These are phyloP conservation scores for Cheilosia variabilis DNA, from an alignment of 2,888 invertebrate species.

Conservation along the genomic window DNA sequence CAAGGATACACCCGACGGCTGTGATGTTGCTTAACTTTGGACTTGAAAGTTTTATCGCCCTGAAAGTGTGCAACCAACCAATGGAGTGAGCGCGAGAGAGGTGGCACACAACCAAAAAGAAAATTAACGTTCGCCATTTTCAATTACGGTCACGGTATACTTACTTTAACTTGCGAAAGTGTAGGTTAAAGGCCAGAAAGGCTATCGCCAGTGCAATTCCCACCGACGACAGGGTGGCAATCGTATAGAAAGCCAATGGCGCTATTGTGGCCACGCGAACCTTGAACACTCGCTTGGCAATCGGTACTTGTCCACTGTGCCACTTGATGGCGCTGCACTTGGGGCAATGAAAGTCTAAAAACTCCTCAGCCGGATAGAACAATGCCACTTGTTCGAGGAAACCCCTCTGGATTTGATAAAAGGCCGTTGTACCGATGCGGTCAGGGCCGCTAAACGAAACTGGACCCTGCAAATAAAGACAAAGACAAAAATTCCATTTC, in stretches of 20 bases:
- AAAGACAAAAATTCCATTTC: constrained; percentile 1
- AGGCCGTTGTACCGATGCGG: constrained; percentile 93
- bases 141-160: constrained; percentile 76
- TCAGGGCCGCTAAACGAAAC: constrained; percentile 95
- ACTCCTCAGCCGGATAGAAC: constrained; percentile 86
- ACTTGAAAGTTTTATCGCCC: constrained; percentile 95
- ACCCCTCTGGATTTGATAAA: constrained; percentile 95
- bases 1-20: constrained; percentile 93
- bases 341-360: constrained; percentile 88
- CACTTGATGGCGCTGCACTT: constrained; percentile 88
- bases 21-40: constrained; percentile 96
- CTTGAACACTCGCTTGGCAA: constrained; percentile 90
- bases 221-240: constrained; percentile 89
- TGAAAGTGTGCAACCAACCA: constrained; percentile 81
- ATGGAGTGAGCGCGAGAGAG: constrained; percentile 47
- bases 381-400: constrained; percentile 89
- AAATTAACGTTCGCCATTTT: constrained; percentile 7
- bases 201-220: constrained; percentile 90
- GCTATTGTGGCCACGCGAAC: constrained; percentile 91
- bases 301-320: constrained; percentile 91
- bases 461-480: constrained; percentile 88
- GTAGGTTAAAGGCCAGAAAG: constrained; percentile 92
- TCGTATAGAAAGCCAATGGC: constrained; percentile 89
- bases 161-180: constrained; percentile 92
- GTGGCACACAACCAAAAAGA: background rate